Conservation (phyloP, 2,113 vertebrate genomes). For the Amazona vittata region DNA sequence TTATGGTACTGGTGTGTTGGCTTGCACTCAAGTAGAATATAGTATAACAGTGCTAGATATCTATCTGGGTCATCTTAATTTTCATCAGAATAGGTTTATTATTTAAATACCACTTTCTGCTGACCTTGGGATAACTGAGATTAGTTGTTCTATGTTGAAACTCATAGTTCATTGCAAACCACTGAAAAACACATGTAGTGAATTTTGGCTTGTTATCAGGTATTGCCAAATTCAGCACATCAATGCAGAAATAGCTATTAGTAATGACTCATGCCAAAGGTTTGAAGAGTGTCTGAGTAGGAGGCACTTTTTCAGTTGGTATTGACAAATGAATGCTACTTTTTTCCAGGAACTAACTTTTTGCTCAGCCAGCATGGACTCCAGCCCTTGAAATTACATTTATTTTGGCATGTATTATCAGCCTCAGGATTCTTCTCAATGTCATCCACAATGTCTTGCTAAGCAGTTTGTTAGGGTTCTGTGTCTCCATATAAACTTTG, state of each 20-base stretch:
- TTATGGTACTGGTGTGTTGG: neutral
- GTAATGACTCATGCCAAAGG: neutral
- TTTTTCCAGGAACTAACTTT: neutral
- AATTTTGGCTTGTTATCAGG: neutral
- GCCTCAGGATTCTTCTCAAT: neutral
- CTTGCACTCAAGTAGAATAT: neutral
- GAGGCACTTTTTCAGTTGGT: neutral
- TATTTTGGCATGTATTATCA: neutral
- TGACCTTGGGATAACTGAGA: neutral
- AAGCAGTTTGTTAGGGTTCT: neutral
- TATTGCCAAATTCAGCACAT: neutral
- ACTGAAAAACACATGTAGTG: accelerated
- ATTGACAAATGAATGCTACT: neutral
- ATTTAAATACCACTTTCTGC: neutral
- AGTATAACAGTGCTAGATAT: neutral
- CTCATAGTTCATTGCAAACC: neutral
- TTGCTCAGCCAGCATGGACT: neutral
- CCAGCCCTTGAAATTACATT: neutral
- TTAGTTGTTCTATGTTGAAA: neutral
- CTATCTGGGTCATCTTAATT: neutral
- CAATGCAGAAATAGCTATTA: neutral
- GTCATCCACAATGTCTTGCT: neutral
- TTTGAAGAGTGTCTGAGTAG: neutral
- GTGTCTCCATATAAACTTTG: accelerated
- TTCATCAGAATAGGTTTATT: neutral